Percentiles rank a stretch among this genome's conserved stretches.
phyloP scores from a whole-genome alignment of 2,888 invertebrate genomes.

The Alcis repandata region DNA sequence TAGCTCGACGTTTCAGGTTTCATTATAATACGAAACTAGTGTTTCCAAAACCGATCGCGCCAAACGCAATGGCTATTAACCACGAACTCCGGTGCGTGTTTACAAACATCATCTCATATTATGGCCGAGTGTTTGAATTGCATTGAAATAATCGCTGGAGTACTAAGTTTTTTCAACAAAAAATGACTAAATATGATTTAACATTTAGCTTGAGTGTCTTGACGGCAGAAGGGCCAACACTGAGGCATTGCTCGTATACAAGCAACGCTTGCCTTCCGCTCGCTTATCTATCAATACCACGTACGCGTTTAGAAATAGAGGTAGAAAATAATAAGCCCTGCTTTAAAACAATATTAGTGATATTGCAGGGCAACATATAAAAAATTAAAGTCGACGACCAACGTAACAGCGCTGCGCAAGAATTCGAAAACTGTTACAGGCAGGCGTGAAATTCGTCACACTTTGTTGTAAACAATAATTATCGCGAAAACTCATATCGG shows the following conservation, averaged over 20 bases:
- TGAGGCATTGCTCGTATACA: not conserved
- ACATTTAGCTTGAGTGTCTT: not conserved
- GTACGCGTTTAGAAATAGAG: not conserved
- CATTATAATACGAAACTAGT: not conserved
- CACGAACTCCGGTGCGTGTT: constrained; percentile 28
- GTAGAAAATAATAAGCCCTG: not conserved
- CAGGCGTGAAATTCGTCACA: not conserved
- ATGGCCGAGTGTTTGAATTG: constrained; percentile 31
- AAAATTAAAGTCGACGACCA: too few species aligned
- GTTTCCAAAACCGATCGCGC: constrained; percentile 1
- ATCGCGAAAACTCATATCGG: not conserved
- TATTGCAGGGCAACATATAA: not conserved
- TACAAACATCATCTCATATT: constrained; percentile 40
- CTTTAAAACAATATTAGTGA: not conserved
- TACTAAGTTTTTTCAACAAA: not conserved
- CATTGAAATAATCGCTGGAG: constrained; percentile 35
- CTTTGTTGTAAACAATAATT: not conserved
- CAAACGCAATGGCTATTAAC: not conserved
- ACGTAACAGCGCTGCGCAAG: not conserved
- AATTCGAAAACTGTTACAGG: not conserved
- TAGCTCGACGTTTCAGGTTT: constrained; percentile 1
- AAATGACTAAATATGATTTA: not conserved
- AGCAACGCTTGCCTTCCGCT: not conserved
- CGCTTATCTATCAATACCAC: too few species aligned
- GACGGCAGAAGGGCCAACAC: not conserved